Evolutionary conservation across 2,888 invertebrate genomes (phyloP).

Genomic region (Brachyopa scutellaris): DNA sequence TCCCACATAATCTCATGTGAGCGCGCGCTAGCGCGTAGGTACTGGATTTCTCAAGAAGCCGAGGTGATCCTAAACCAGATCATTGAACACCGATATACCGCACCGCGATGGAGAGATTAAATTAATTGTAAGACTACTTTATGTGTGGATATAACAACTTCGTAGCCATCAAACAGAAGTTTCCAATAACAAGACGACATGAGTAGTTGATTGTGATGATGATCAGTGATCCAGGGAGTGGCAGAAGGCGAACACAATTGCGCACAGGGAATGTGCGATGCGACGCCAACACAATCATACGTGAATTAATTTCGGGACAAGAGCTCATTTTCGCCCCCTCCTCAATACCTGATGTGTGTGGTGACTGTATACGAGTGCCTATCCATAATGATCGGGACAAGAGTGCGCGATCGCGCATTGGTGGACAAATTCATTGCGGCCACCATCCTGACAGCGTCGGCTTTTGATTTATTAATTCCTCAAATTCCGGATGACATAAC

Average conservation of each 20-base stretch:
- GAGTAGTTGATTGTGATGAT: slow-evolving; percentile 65
- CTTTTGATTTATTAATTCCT: slow-evolving; percentile 71
- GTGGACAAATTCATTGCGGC: slow-evolving; percentile 70
- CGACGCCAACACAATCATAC: slow-evolving; percentile 61
- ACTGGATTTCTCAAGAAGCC: slow-evolving; percentile 68
- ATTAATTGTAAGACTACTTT: slow-evolving; percentile 71
- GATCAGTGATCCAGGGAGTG: slow-evolving; percentile 65
- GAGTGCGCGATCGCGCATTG: slow-evolving; percentile 43
- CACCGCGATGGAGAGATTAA: slow-evolving; percentile 63
- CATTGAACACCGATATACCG: slow-evolving; percentile 63
- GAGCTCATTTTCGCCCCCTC: slow-evolving; percentile 12
- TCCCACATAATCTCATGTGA: slow-evolving; percentile 58
- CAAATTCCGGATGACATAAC: slow-evolving; percentile 69
- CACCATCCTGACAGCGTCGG: slow-evolving; percentile 65
- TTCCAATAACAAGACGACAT: slow-evolving; percentile 71
- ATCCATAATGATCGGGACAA: slow-evolving; percentile 51
- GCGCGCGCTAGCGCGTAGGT: slow-evolving; percentile 64
- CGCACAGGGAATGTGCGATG: slow-evolving; percentile 46
- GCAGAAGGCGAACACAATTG: slow-evolving; percentile 58
- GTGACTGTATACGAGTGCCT: slow-evolving; percentile 10
- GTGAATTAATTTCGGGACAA: slow-evolving; percentile 68
- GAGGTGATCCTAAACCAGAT: slow-evolving; percentile 68
- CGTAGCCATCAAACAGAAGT: slow-evolving; percentile 69
- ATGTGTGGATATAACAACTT: slow-evolving; percentile 67
- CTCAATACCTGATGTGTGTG: not conserved